These are phyloP conservation scores for Gymnoscopelus braueri DNA, from an alignment of 2,797 vertebrate species.

Conservation along the genomic window DNA sequence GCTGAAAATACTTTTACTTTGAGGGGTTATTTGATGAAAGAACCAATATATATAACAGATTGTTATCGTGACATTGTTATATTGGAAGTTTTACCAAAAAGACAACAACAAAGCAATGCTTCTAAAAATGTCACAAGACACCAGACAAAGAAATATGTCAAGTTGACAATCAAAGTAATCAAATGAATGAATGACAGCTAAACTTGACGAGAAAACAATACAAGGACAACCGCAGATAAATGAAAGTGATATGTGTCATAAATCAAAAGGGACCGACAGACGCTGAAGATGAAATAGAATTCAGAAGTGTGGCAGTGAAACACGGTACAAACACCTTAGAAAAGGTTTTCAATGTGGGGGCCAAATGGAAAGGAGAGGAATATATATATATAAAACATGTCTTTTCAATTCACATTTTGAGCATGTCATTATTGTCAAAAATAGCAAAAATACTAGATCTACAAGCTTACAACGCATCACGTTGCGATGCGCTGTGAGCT, in stretches of 20 bases:
- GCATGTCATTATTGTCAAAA: too few relatives aligned
- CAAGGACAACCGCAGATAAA: neutral
- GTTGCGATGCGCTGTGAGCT: too few relatives aligned
- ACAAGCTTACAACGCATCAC: too few relatives aligned
- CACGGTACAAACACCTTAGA: too few relatives aligned
- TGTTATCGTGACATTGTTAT: too few relatives aligned
- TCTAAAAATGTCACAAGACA: constrained; percentile 26
- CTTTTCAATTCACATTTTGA: too few relatives aligned
- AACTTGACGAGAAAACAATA: neutral
- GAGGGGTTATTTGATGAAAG: constrained; percentile 5
- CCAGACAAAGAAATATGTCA: constrained; percentile 18
- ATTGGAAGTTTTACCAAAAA: neutral
- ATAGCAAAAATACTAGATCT: too few relatives aligned
- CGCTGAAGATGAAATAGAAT: too few relatives aligned
- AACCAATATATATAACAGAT: neutral
- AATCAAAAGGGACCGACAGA: constrained; percentile 37
- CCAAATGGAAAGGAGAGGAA: too few relatives aligned
- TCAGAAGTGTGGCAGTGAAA: too few relatives aligned
- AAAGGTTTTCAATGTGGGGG: too few relatives aligned
- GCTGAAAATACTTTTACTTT: neutral
- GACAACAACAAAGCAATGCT: neutral
- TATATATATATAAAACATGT: too few relatives aligned
- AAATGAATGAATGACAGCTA: neutral
- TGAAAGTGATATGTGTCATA: neutral
- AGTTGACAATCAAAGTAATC: constrained; percentile 7